phyloP scores from a whole-genome alignment of 2,888 invertebrate species.

The Brachyopa scutellaris region DNA sequence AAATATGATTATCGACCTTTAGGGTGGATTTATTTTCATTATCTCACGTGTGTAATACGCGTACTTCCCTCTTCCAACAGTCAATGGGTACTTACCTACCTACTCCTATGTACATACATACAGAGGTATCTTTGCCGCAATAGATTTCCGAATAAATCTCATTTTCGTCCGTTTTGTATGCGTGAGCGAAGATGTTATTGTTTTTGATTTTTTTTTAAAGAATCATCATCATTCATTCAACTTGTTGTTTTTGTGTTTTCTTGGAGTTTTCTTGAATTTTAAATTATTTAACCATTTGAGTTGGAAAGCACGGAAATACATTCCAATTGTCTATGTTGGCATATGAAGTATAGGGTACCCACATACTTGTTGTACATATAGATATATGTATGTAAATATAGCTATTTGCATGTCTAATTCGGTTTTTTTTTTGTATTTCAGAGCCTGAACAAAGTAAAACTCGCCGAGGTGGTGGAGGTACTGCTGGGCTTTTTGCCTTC shows the following conservation, averaged over 20 bases:
- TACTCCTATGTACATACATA: neutral
- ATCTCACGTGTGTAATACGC: too few species aligned
- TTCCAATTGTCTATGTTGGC: neutral
- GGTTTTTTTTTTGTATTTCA: slow-evolving; percentile 49
- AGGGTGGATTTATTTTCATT: too few species aligned
- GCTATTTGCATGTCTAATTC: too few species aligned
- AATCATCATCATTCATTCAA: neutral
- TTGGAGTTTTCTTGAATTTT: neutral
- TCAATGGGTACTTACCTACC: too few species aligned
- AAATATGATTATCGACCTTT: too few species aligned
- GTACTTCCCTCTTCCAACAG: too few species aligned
- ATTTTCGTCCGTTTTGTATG: neutral
- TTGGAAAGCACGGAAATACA: too few species aligned
- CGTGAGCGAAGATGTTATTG: too few species aligned
- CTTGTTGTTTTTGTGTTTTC: neutral
- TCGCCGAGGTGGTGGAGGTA: slow-evolving; percentile 84
- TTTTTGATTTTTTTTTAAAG: too few species aligned
- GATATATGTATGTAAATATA: too few species aligned
- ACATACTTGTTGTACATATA: too few species aligned
- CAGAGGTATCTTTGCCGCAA: neutral
- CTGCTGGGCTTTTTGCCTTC: slow-evolving; percentile 84
- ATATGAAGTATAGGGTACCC: too few species aligned
- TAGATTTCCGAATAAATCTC: neutral
- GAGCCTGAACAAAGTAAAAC: slow-evolving; percentile 80
- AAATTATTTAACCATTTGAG: neutral